phyloP scores from a whole-genome alignment of 1,140 invertebrate species.

The Laupala kohalensis region DNA sequence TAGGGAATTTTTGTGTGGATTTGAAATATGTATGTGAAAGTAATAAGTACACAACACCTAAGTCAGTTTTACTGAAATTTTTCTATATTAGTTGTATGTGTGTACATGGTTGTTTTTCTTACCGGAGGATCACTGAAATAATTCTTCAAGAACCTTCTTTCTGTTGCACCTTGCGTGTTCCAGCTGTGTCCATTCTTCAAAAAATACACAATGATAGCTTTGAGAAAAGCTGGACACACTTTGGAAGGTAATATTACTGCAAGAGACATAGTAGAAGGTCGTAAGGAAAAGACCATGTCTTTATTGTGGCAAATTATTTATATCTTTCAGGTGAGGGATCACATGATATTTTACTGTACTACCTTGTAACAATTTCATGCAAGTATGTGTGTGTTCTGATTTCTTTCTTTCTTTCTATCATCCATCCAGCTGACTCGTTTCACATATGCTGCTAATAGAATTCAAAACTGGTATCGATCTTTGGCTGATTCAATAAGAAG shows the following conservation, averaged over 20 bases:
- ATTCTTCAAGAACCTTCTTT: conserved; percentile 56
- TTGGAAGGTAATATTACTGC: conserved; percentile 51
- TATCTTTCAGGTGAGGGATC: conserved; percentile 46
- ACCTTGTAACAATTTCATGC: background rate
- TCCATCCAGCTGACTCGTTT: conserved; percentile 60
- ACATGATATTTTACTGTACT: background rate
- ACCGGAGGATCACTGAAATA: conserved; percentile 59
- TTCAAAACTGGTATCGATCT: conserved; percentile 55
- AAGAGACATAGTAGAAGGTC: conserved; percentile 70
- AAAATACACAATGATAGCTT: conserved; percentile 71
- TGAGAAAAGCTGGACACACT: conserved; percentile 41
- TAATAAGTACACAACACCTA: too few species aligned
- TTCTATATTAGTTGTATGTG: too few species aligned
- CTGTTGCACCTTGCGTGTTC: conserved; percentile 53
- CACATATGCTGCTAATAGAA: conserved; percentile 43
- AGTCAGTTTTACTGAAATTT: too few species aligned
- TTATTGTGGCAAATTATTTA: conserved; percentile 82
- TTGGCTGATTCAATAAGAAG: conserved; percentile 31
- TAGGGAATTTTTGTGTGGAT: too few species aligned
- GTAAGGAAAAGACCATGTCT: conserved; percentile 74
- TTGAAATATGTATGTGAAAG: too few species aligned
- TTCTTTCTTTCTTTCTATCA: conserved; percentile 24
- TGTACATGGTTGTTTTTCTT: conserved; percentile 13
- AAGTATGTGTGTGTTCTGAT: background rate
- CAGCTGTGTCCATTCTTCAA: conserved; percentile 71